phyloP scores from a whole-genome alignment of 2,888 invertebrate species.

The Eledone cirrhosa region DNA sequence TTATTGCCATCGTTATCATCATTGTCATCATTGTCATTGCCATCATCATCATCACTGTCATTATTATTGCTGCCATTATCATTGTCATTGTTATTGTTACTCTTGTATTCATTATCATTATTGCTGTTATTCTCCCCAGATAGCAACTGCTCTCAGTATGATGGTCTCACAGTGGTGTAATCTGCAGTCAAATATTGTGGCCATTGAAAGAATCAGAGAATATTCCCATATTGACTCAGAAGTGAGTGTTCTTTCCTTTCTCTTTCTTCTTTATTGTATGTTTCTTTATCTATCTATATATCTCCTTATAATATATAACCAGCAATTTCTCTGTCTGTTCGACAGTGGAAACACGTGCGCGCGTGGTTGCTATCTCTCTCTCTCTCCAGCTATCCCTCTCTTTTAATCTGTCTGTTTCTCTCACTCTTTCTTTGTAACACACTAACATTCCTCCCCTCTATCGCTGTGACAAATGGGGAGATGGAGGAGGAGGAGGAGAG shows the following conservation, averaged over 20 bases:
- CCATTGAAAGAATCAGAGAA: conserved; percentile 16
- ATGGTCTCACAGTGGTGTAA: not conserved
- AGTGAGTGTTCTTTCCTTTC: not conserved
- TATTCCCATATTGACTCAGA: conserved; percentile 1
- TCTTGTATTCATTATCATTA: not conserved
- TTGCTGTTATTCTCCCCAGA: not conserved
- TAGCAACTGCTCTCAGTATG: not conserved
- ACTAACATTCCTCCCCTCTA: no score
- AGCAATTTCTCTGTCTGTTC: no score
- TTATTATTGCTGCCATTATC: no score
- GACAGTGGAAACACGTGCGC: not conserved
- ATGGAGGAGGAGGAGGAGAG: no score
- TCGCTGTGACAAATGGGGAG: no score
- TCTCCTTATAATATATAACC: not conserved
- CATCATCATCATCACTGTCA: no score
- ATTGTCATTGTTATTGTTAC: not conserved
- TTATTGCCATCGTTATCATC: no score
- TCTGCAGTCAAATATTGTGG: conserved; percentile 4
- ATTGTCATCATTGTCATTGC: no score
- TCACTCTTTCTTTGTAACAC: no score
- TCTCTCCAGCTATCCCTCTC: no score
- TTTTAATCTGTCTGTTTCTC: no score
- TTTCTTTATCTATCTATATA: not conserved
- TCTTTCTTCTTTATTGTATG: not conserved
- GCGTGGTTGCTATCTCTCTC: not conserved